These are phyloP conservation scores for Glaucopsyche alexis DNA, from an alignment of 2,888 invertebrate species.

Conservation along the genomic window DNA sequence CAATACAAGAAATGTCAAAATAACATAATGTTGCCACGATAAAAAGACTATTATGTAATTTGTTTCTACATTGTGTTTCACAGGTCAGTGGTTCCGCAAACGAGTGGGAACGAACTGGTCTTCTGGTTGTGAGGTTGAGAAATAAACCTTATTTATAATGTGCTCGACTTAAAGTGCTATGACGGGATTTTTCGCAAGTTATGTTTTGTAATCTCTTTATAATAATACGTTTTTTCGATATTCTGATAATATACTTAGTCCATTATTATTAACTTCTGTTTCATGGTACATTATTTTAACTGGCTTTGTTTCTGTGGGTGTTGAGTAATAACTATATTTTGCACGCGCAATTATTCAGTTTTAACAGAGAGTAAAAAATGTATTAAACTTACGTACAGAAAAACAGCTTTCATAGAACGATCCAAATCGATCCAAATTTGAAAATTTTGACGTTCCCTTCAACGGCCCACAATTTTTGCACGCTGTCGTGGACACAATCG, in stretches of 20 bases:
- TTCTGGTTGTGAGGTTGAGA: background rate
- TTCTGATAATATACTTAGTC: background rate
- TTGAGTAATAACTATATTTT: background rate
- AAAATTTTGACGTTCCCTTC: background rate
- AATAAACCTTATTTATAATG: background rate
- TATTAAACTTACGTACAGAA: too few relatives aligned
- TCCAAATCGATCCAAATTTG: background rate
- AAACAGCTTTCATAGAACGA: too few relatives aligned
- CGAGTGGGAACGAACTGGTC: conserved; percentile 34
- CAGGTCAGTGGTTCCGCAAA: conserved; percentile 38
- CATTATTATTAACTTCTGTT: conserved; percentile 7
- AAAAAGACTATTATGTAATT: conserved; percentile 33
- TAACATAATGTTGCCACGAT: conserved; percentile 30
- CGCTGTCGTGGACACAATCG: too few relatives aligned
- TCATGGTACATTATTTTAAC: background rate
- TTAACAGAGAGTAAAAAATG: background rate
- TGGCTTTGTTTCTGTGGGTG: background rate
- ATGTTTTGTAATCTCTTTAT: background rate
- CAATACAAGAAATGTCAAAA: conserved; percentile 24
- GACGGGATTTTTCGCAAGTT: background rate
- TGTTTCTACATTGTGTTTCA: conserved; percentile 33
- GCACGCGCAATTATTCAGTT: background rate
- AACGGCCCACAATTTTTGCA: background rate
- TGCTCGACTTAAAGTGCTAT: conserved; percentile 1
- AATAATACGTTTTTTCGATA: background rate